Percentiles rank a stretch among this genome's conserved stretches.
phyloP scores from a whole-genome alignment of 2,797 vertebrate species.

The Glyptemys insculpta region DNA sequence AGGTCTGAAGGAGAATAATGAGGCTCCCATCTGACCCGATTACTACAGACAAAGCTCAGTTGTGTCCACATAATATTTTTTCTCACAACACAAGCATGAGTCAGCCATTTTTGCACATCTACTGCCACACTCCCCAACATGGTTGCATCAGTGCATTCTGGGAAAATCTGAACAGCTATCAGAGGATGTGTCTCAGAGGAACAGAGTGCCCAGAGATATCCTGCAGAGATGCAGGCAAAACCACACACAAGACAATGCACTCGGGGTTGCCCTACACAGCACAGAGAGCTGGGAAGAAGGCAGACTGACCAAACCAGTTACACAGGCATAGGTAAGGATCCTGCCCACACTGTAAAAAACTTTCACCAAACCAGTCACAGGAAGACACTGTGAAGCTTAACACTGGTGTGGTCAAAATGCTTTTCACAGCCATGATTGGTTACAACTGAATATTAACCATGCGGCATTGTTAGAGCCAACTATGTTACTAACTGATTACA shows the following conservation, averaged over 20 bases:
- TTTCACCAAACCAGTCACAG: background rate
- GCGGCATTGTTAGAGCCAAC: background rate
- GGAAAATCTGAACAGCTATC: background rate
- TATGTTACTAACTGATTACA: background rate
- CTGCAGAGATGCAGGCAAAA: background rate
- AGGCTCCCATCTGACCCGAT: background rate
- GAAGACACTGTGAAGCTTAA: background rate
- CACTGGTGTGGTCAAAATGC: background rate
- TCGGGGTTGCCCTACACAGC: background rate
- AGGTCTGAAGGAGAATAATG: background rate
- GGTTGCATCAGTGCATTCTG: background rate
- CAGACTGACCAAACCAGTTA: rapidly evolving
- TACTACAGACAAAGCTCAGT: background rate
- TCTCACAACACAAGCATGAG: background rate
- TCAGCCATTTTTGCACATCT: background rate
- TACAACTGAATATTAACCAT: background rate
- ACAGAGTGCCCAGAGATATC: background rate
- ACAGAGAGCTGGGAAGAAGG: rapidly evolving
- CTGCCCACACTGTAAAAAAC: background rate
- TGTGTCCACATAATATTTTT: background rate
- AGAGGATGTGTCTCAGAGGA: no score
- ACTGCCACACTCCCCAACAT: background rate
- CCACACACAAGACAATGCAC: background rate
- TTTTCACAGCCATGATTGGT: constrained; percentile 42
- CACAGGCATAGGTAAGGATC: background rate